Base-by-base conservation (phyloP, 2,888 invertebrate species). In the Leucoma salicis region DNA sequence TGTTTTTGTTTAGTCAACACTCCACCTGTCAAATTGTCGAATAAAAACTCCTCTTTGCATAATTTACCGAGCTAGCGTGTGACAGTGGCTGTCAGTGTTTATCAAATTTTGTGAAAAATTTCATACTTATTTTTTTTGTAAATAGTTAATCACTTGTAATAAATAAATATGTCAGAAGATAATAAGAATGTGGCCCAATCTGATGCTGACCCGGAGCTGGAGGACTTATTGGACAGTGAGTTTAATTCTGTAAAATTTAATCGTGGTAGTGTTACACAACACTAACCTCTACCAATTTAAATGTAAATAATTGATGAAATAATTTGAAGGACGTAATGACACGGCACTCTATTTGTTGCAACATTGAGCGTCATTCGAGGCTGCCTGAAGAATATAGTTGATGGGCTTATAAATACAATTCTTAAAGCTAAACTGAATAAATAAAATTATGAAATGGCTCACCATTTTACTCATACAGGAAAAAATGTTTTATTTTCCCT, bases 201-300 rank as follows among this genome's bases (percentile, higher is more conserved):
- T 15, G 78, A 80, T 5, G 82, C 81, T 16, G 94, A 95, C 63
- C 90, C 93, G 24, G 95, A 95, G 74, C 82, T 95, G 53, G 92
- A 95, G 43, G 94, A 95, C 56, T 87, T 95, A 61, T 80, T 95
- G 56, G 93, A 95, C 76, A 95, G 95, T 95, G 80, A 92, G 92
- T 91, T 14, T n/a, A 45, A 25, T 46, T 47, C 40, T 45, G 48
- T 53, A 42, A 47, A 42, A 35, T 44, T 29, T 14, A 38, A 41
- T 36, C 53, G 53, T 32, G 58, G 48, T 49, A 45, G 34, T 57
- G 51, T 78, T 77, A 78, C 76, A 81, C 80, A 79, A 79, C 74
- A 57, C 70, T 83, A 74, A 66, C 69, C 71, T 66, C 45, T 39
- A 34, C 43, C 8, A 2, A 14, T 16, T 32, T 32, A 27, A 39